Percentiles rank a stretch among this genome's conserved stretches.
Conservation (phyloP, 2,888 invertebrate genomes). For the Nebria brevicollis region DNA sequence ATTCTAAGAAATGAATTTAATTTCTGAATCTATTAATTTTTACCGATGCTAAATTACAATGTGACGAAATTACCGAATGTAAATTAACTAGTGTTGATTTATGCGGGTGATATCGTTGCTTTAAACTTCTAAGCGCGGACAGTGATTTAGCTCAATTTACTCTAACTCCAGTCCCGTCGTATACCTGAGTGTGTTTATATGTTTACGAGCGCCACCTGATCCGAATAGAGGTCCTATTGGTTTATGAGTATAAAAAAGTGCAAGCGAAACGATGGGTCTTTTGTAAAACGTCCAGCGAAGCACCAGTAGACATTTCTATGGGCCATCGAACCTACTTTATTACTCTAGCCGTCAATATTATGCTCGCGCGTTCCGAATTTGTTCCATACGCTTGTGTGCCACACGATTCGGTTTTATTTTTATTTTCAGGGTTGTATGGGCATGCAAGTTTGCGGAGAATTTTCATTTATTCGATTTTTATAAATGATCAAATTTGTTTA, state of each 20-base stretch:
- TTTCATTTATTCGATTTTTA: too few species aligned
- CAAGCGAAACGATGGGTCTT: slow-evolving; percentile 7
- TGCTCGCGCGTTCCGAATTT: not conserved
- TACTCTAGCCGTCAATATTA: not conserved
- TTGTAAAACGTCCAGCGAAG: not conserved
- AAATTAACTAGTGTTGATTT: not conserved
- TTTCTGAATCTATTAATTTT: not conserved
- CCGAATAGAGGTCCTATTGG: not conserved
- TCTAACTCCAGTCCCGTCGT: not conserved
- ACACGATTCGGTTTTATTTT: too few species aligned
- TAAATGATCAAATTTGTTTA: too few species aligned
- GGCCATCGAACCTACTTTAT: not conserved
- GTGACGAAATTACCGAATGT: not conserved
- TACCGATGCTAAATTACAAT: not conserved
- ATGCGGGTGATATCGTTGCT: too few species aligned
- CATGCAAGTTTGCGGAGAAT: too few species aligned
- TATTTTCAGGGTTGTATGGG: too few species aligned
- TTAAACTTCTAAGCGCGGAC: too few species aligned
- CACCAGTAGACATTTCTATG: not conserved
- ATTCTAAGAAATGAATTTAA: not conserved
- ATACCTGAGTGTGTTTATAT: slow-evolving; percentile 20
- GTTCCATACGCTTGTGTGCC: not conserved
- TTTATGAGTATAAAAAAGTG: too few species aligned
- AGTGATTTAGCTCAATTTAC: not conserved
- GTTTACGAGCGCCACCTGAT: slow-evolving; percentile 21